These are phyloP conservation scores for Globia sparganii DNA, from an alignment of 2,888 invertebrate species.

Conservation along the genomic window DNA sequence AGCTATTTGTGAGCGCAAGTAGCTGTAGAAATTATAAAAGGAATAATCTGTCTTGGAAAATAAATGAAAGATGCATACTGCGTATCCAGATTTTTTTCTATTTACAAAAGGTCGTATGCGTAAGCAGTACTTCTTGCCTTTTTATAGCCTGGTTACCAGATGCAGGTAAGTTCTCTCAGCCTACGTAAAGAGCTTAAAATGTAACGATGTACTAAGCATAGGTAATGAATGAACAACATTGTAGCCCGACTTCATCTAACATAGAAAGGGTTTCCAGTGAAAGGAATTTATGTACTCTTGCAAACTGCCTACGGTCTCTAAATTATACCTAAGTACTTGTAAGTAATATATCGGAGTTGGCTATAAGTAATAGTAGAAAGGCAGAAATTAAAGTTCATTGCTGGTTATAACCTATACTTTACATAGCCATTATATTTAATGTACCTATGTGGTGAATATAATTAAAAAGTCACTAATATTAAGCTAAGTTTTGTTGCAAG, in stretches of 20 bases:
- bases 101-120: constrained; percentile 43
- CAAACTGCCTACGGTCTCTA: constrained; percentile 59
- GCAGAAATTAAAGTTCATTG: constrained; percentile 32
- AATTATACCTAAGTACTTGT: constrained; percentile 56
- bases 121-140: constrained; percentile 39
- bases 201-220: constrained; percentile 64
- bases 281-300: constrained; percentile 75
- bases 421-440: constrained; percentile 42
- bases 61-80: constrained; percentile 44
- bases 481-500: neutral
- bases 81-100: constrained; percentile 36
- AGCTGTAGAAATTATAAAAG: constrained; percentile 44
- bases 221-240: constrained; percentile 67
- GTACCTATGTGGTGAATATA: constrained; percentile 31
- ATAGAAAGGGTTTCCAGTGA: constrained; percentile 70
- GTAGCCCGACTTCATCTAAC: constrained; percentile 60
- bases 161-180: constrained; percentile 50
- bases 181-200: constrained; percentile 63
- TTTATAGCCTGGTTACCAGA: constrained; percentile 53
- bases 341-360: constrained; percentile 40
- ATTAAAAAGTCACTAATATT: neutral
- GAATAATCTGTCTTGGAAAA: constrained; percentile 39
- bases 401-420: constrained; percentile 13
- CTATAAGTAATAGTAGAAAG: constrained; percentile 32
- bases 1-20: constrained; percentile 27